Evolutionary conservation across 1,140 invertebrate species (phyloP).

Genomic region (Drosophila mauritiana): DNA sequence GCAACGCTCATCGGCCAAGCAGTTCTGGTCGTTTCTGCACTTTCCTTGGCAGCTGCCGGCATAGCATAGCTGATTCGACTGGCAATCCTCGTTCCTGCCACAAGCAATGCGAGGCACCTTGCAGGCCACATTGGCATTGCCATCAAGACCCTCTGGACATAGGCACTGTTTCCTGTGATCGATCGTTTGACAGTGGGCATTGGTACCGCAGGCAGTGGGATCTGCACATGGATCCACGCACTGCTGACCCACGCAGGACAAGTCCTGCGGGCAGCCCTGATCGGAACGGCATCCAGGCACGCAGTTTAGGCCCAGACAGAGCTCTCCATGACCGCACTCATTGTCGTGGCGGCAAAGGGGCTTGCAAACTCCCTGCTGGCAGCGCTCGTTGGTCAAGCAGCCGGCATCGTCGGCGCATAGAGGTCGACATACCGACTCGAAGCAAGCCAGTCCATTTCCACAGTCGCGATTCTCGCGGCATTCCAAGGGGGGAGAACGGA

Average conservation of each 20-base stretch:
- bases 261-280: conserved; percentile 89
- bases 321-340: conserved; percentile 93
- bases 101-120: conserved; percentile 89
- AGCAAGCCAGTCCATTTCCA: conserved; percentile 88
- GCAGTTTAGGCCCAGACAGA: conserved; percentile 93
- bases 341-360: conserved; percentile 90
- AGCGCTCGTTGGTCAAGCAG: conserved; percentile 93
- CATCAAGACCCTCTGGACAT: conserved; percentile 90
- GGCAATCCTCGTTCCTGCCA: conserved; percentile 88
- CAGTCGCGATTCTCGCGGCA: conserved; percentile 92
- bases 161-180: conserved; percentile 90
- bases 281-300: conserved; percentile 92
- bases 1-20: conserved; percentile 93
- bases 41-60: conserved; percentile 90
- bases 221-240: conserved; percentile 91
- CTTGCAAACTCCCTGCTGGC: conserved; percentile 89
- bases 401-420: conserved; percentile 90
- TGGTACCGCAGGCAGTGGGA: conserved; percentile 93
- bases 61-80: conserved; percentile 89
- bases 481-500: conserved; percentile 89
- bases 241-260: conserved; percentile 90
- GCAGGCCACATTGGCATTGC: conserved; percentile 91
- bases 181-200: conserved; percentile 89
- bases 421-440: conserved; percentile 89
- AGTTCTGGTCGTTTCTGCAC: conserved; percentile 92